A percentile compares a stretch with the other conserved stretches of the same genome.
Evolutionary conservation across 2,888 invertebrate species (phyloP).

Genomic region (Epirrita christyi): DNA sequence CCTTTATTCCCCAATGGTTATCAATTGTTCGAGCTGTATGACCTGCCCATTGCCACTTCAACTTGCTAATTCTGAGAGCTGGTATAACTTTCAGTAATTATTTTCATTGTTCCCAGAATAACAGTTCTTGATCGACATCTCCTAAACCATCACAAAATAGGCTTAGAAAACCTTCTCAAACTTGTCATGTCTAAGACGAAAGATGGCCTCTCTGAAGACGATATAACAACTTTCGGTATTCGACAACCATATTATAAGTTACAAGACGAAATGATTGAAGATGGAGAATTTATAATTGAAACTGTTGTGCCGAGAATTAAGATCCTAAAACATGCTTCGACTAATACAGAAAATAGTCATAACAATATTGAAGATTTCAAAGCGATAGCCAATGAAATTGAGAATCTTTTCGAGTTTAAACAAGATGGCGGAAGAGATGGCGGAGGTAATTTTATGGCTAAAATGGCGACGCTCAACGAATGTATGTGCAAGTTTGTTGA

Average conservation of each 20-base stretch:
- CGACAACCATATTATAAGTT: slow-evolving; percentile 66
- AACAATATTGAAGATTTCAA: slow-evolving; percentile 14
- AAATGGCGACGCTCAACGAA: slow-evolving; percentile 70
- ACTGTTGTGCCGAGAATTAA: slow-evolving; percentile 69
- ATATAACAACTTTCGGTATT: slow-evolving; percentile 42
- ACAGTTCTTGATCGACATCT: slow-evolving; percentile 74
- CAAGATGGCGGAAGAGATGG: slow-evolving; percentile 25
- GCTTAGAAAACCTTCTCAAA: slow-evolving; percentile 67
- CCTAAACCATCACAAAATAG: slow-evolving; percentile 71
- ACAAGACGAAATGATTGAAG: slow-evolving; percentile 57
- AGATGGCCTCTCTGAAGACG: slow-evolving; percentile 61
- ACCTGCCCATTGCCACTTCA: too few species aligned
- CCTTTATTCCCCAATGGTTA: too few species aligned
- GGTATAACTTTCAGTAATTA: too few species aligned
- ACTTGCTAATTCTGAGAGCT: too few species aligned
- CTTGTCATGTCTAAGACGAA: slow-evolving; percentile 75
- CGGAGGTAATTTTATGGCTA: slow-evolving; percentile 52
- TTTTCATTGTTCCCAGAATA: slow-evolving; percentile 58
- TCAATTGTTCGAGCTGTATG: too few species aligned
- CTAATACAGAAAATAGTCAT: slow-evolving; percentile 58
- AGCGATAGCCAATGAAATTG: slow-evolving; percentile 56
- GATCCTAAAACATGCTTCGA: slow-evolving; percentile 63
- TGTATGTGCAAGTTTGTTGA: slow-evolving; percentile 75
- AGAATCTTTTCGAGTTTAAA: slow-evolving; percentile 54
- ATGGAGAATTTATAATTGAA: slow-evolving; percentile 71